Conservation (phyloP, 2,797 vertebrate genomes). For the Aulostomus chinensis region DNA sequence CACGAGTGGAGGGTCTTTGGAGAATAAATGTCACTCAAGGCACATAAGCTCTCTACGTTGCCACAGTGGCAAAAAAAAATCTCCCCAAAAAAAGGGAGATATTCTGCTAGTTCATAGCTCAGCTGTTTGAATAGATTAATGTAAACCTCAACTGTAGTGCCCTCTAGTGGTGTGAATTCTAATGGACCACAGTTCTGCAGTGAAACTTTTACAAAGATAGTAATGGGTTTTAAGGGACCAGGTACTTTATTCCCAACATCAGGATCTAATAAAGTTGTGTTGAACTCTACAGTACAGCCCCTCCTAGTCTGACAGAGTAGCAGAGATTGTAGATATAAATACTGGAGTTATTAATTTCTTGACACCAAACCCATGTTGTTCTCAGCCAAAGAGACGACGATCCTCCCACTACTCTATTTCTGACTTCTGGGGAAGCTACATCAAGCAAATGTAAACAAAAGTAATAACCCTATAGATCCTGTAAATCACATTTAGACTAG, state of each 20-base stretch:
- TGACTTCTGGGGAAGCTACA: slow-evolving; percentile 40
- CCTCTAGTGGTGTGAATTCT: slow-evolving; percentile 17
- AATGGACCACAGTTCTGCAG: neutral
- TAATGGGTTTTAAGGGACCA: neutral
- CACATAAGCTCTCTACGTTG: too few relatives aligned
- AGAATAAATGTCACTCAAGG: too few relatives aligned
- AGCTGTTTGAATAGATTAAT: too few relatives aligned
- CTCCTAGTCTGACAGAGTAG: slow-evolving; percentile 7
- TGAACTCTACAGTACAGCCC: slow-evolving; percentile 1
- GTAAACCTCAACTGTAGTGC: slow-evolving; percentile 7
- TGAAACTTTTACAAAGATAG: neutral
- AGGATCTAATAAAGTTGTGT: neutral
- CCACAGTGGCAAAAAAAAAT: too few relatives aligned
- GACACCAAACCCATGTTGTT: slow-evolving; percentile 68
- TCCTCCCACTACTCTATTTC: slow-evolving; percentile 45
- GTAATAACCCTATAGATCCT: slow-evolving; percentile 8
- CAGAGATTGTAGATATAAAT: slow-evolving; percentile 63
- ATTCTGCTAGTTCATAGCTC: too few relatives aligned
- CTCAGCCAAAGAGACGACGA: slow-evolving; percentile 60
- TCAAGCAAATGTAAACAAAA: slow-evolving; percentile 53
- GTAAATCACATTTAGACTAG: neutral
- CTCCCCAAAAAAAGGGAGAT: too few relatives aligned
- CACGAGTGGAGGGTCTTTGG: too few relatives aligned
- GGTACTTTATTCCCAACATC: neutral
- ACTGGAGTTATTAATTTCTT: slow-evolving; percentile 68